These are phyloP conservation scores for Arion vulgaris DNA, from an alignment of 1,140 invertebrate species.

Conservation along the genomic window DNA sequence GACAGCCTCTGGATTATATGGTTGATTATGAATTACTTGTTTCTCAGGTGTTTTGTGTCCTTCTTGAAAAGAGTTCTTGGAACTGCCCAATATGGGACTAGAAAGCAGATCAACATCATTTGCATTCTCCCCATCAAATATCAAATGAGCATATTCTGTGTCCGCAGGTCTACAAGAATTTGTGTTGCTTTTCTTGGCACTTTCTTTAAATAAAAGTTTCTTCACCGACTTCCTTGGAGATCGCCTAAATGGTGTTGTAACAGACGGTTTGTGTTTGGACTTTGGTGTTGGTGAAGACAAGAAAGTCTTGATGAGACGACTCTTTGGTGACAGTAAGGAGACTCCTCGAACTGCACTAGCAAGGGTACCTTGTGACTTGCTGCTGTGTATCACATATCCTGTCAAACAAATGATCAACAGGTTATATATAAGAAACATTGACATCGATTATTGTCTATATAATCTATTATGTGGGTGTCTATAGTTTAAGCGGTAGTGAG, in stretches of 20 bases:
- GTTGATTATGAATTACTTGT: neutral
- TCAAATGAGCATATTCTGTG: constrained; percentile 21
- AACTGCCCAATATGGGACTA: neutral
- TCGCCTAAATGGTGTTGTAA: neutral
- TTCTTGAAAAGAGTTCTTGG: neutral
- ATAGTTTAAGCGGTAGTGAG: too few species aligned
- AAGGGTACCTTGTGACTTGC: constrained; percentile 28
- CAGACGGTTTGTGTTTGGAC: neutral
- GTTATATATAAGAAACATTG: neutral
- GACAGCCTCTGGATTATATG: neutral
- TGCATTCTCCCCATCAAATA: constrained; percentile 40
- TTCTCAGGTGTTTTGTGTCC: constrained; percentile 27
- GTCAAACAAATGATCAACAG: neutral
- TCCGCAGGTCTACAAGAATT: neutral
- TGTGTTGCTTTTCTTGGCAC: neutral
- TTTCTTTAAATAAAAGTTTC: constrained; percentile 26
- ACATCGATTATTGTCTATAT: too few species aligned
- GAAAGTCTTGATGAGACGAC: constrained; percentile 13
- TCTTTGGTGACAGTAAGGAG: constrained; percentile 22
- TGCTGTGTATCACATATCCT: neutral
- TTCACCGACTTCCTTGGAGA: constrained; percentile 33
- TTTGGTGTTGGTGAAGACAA: constrained; percentile 29
- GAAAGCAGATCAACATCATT: constrained; percentile 18
- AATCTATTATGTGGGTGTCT: too few species aligned
- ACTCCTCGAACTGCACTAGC: constrained; percentile 33